These are phyloP conservation scores for Balaenoptera acutorostrata DNA, from an alignment of 2,113 vertebrate species.

Conservation along the genomic window DNA sequence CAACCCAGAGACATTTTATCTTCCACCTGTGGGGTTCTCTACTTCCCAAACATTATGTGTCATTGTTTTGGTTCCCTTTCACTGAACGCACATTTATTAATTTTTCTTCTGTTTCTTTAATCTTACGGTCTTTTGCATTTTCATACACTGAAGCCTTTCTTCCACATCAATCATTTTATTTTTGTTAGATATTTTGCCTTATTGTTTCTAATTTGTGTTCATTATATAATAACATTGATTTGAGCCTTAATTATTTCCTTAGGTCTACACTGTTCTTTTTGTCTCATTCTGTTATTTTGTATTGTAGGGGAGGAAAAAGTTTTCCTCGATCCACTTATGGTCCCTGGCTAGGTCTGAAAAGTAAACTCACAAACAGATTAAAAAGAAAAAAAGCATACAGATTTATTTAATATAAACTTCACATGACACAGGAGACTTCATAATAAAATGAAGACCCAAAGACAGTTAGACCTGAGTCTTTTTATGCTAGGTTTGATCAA, in stretches of 20 bases:
- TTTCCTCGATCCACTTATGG: not conserved
- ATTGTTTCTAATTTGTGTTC: not conserved
- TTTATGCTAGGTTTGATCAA: not conserved
- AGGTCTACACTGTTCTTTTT: not conserved
- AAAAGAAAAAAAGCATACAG: not conserved
- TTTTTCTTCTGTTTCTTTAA: not conserved
- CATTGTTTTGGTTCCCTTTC: not conserved
- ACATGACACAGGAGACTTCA: not conserved
- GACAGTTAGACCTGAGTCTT: not conserved
- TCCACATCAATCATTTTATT: not conserved
- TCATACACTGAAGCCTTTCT: not conserved
- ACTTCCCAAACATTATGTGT: not conserved
- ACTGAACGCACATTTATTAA: not conserved
- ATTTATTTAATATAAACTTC: not conserved
- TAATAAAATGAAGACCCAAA: not conserved
- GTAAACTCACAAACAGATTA: not conserved
- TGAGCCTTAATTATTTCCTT: not conserved
- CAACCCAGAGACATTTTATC: not conserved
- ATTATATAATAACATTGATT: not conserved
- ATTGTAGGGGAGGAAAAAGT: not conserved
- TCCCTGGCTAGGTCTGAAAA: not conserved
- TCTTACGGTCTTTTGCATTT: not conserved
- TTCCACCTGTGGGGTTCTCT: not conserved
- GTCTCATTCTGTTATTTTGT: not conserved
- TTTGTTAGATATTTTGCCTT: not conserved